Evolutionary conservation across 1,140 invertebrate genomes (phyloP).

Genomic region (Trachelipus rathkii): DNA sequence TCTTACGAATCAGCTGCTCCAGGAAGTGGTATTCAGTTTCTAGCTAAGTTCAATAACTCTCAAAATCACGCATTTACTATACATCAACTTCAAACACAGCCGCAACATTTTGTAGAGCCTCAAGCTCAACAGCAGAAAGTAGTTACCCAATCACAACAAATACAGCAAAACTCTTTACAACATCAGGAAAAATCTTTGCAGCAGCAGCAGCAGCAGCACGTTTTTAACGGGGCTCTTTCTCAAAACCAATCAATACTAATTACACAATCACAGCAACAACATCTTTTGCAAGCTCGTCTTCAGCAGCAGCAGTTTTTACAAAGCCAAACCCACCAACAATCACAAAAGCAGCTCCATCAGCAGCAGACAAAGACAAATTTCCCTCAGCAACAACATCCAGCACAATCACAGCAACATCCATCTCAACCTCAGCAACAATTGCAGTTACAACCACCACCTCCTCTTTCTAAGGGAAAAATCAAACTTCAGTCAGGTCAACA

Average conservation of each 20-base stretch:
- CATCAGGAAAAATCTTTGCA: constrained; percentile 14
- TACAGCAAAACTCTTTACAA: constrained; percentile 12
- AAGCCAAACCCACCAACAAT: constrained; percentile 27
- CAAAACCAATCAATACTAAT: constrained; percentile 20
- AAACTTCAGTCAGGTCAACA: neutral
- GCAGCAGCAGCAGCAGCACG: constrained; percentile 20
- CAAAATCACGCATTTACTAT: neutral
- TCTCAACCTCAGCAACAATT: constrained; percentile 18
- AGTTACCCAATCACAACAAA: constrained; percentile 16
- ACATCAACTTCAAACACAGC: constrained; percentile 12
- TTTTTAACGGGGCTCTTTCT: too few species aligned
- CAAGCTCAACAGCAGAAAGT: constrained; percentile 21
- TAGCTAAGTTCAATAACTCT: neutral
- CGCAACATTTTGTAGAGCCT: constrained; percentile 21
- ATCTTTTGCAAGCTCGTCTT: constrained; percentile 22
- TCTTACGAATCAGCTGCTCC: neutral
- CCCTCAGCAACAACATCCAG: constrained; percentile 14
- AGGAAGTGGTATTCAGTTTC: neutral
- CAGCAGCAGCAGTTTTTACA: constrained; percentile 29
- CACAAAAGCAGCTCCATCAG: constrained; percentile 23
- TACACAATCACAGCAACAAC: constrained; percentile 30
- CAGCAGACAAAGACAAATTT: constrained; percentile 22
- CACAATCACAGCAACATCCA: constrained; percentile 12
- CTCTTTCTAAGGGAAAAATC: neutral
- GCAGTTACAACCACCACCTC: neutral